These are phyloP conservation scores for Petrocephalus microphthalmus DNA, from an alignment of 2,113 vertebrate species.

Conservation along the genomic window DNA sequence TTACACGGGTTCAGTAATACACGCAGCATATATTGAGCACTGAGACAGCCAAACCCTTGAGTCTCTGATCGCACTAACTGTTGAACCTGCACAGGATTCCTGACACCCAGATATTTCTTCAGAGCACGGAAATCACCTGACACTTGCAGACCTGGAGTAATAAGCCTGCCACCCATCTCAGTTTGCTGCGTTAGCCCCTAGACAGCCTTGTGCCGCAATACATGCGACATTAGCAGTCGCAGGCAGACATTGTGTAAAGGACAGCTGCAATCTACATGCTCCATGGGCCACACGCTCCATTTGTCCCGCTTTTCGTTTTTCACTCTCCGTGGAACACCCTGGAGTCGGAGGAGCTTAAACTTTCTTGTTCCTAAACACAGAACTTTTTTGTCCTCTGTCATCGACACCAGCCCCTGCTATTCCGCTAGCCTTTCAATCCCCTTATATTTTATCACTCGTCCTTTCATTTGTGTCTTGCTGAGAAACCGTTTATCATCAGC, in stretches of 20 bases:
- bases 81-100: background rate
- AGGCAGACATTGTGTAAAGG: background rate
- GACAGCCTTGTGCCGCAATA: background rate
- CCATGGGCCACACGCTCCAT: background rate
- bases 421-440: background rate
- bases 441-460: conserved; percentile 8
- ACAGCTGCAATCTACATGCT: background rate
- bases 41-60: background rate
- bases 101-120: background rate
- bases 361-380: background rate
- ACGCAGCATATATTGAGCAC: background rate
- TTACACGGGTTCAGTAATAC: background rate
- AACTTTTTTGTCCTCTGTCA: background rate
- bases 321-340: background rate
- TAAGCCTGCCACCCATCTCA: background rate
- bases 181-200: background rate
- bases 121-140: background rate
- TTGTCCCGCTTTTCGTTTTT: background rate
- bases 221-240: background rate
- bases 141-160: background rate
- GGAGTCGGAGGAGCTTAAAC: background rate
- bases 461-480: background rate
- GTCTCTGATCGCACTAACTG: background rate
- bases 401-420: background rate
- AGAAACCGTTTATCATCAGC: conserved; percentile 17